Conservation (phyloP, 2,888 invertebrate species). For the Mesopsocus fuscifrons region DNA sequence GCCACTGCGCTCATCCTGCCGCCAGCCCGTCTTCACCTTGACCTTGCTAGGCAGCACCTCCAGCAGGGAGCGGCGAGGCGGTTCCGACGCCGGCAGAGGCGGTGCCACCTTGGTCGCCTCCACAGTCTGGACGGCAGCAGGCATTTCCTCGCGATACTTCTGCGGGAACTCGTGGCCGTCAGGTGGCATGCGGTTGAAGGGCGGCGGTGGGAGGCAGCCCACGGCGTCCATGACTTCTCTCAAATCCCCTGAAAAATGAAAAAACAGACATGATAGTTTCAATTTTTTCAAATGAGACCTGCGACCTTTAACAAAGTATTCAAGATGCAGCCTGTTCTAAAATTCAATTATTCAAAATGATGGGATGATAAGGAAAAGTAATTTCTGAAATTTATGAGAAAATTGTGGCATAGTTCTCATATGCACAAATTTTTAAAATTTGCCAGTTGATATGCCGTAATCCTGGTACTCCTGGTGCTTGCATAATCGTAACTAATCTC, state of each 20-base stretch:
- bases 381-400: too few species aligned
- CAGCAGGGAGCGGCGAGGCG: slow-evolving; percentile 19
- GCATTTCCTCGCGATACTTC: slow-evolving; percentile 38
- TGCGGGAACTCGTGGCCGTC: slow-evolving; percentile 67
- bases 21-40: slow-evolving; percentile 24
- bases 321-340: too few species aligned
- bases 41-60: slow-evolving; percentile 11
- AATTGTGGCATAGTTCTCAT: too few species aligned
- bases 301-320: too few species aligned
- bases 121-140: slow-evolving; percentile 26
- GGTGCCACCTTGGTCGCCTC: slow-evolving; percentile 23
- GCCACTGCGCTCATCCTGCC: slow-evolving; percentile 60
- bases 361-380: too few species aligned
- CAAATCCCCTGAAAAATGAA: slow-evolving; percentile 4
- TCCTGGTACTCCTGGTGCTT: too few species aligned
- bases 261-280: too few species aligned
- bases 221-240: slow-evolving; percentile 13
- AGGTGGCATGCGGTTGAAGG: slow-evolving; percentile 51
- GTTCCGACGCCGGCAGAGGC: slow-evolving; percentile 23
- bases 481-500: too few species aligned
- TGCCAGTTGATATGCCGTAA: too few species aligned
- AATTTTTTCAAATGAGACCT: too few species aligned
- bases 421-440: too few species aligned
- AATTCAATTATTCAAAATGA: too few species aligned
- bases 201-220: slow-evolving; percentile 19